Evolutionary conservation across 1,140 invertebrate species (phyloP).

Genomic region (Psilanteris sp.): DNA sequence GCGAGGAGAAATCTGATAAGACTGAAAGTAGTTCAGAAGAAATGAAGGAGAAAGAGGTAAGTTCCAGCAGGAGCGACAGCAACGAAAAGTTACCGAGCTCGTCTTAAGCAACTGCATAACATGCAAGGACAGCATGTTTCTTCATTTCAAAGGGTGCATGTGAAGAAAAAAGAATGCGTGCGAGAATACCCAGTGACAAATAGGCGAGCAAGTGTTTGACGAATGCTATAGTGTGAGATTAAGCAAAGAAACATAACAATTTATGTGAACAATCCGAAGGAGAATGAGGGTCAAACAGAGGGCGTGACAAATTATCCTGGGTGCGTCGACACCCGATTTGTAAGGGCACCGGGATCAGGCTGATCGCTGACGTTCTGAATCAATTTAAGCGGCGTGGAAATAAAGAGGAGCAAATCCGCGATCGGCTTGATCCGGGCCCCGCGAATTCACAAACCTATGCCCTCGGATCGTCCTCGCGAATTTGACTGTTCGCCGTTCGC

Average conservation of each 20-base stretch:
- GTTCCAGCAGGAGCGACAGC: conserved; percentile 59
- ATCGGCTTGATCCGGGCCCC: conserved; percentile 46
- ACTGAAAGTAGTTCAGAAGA: conserved; percentile 56
- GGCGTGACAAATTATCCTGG: conserved; percentile 39
- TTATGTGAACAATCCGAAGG: conserved; percentile 46
- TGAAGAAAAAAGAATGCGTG: conserved; percentile 61
- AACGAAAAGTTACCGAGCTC: conserved; percentile 51
- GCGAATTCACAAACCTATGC: conserved; percentile 36
- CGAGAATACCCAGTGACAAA: conserved; percentile 61
- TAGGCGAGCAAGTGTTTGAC: conserved; percentile 59
- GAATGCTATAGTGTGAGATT: conserved; percentile 60
- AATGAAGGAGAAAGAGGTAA: conserved; percentile 56
- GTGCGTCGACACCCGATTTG: conserved; percentile 8
- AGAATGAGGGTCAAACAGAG: conserved; percentile 31
- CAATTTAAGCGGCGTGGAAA: conserved; percentile 33
- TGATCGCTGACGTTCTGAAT: conserved; percentile 8
- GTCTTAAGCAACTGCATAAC: conserved; percentile 62
- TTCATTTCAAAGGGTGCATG: conserved; percentile 63
- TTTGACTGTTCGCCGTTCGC: conserved; percentile 64
- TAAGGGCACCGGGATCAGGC: conserved; percentile 14
- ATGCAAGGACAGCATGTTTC: conserved; percentile 61
- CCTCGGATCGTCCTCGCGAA: conserved; percentile 70
- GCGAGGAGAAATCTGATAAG: conserved; percentile 64
- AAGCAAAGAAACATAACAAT: conserved; percentile 52
- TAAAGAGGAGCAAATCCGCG: conserved; percentile 24